Base-by-base conservation (phyloP, 2,888 invertebrate species). In the Oasisia sp. region DNA sequence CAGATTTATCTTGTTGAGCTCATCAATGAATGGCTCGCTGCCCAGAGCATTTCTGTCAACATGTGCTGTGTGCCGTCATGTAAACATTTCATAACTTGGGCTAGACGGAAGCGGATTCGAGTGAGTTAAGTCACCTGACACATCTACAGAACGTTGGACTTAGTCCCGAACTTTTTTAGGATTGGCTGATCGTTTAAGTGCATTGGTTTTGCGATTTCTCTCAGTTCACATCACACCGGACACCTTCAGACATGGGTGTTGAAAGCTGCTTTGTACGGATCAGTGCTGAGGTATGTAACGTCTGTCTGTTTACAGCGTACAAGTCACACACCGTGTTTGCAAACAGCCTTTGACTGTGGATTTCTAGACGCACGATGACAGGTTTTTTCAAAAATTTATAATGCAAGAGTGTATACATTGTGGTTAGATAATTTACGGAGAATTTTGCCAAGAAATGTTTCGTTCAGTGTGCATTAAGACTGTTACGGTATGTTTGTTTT, bases 21-120 rank as follows among this genome's bases (percentile, higher is more conserved):
- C 50, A 50, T 50, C 50, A 50, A 9, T 50, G 50, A 50, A 50
- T 50, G 50, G 50, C 50, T 50, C 1, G 7, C 27, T 74, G 74
- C 5, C n/a, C 74, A 74, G 27, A 27, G 74, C 19, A 74, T 74
- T 74, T 27, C 74, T 0, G 7, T 74, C 74, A 19, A 19, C 74
- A 4, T 74, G 74, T 74, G 27, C 2, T n/a, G n/a, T 11, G 5
- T 50, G 38, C 38, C 27, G 74, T 74, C 74, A 74, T 74, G n/a
- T 74, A 74, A 74, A 74, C 74, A 74, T 27, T 74, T 19, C n/a
- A 27, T 74, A 74, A 7, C 27, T 27, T 74, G 74, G 5, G 27
- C 74, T 74, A 74, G 74, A 74, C 74, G 74, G 74, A 74, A 74
- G 27, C 74, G 74, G 74, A 74, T 74, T 74, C 74, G 27, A 74